Base-by-base conservation (phyloP, 2,888 invertebrate genomes). In the Agrotis clavis region DNA sequence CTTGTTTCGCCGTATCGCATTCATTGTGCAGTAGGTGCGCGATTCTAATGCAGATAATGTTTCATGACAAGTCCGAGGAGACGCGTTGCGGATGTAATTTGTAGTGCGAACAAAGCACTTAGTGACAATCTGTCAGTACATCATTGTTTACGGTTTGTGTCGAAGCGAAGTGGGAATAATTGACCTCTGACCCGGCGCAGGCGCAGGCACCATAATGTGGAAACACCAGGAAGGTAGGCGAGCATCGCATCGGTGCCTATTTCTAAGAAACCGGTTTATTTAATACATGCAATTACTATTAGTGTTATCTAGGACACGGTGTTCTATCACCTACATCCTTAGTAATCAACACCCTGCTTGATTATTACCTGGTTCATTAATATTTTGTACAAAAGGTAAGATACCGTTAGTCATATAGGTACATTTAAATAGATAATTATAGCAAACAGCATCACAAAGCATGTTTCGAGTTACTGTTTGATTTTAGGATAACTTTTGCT, bases 201-300 rank as follows among this genome's bases (percentile, higher is more conserved):
- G 85, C 86, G 83, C 79, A 73, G 74, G 84, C 86, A 19, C 82
- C 82, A 77, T 78, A 80, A 88, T 91, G 90, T 90, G 86, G 90
- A 90, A 90, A 91, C 86, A 91, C 89, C 82, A 88, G 90, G 89
- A 90, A 89, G 89, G 86, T 86, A 86, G 83, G 84, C 82, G 72
- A 87, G 74, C 79, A 77, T 80, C 77, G 68, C 79, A 77, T 80
- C 77, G 68, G 72, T 83, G 83, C 77, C 74, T 82, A 84, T 88
- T 78, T 79, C 85, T 75, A 60, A 62, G 70, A 79, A 89, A 90
- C 90, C 90, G 86, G 90, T 90, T 86, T 72, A 88, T 87, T 82
- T 79, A 81, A 41, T 83, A 85, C 73, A 78, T 71, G 75, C 71
- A 74, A 69, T 83, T 84, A 79, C 78, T 68, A 79, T 84, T 79